A percentile compares a stretch with the other conserved stretches of the same genome.
phyloP scores from a whole-genome alignment of 2,888 invertebrate species.

The Campoletis raptor region DNA sequence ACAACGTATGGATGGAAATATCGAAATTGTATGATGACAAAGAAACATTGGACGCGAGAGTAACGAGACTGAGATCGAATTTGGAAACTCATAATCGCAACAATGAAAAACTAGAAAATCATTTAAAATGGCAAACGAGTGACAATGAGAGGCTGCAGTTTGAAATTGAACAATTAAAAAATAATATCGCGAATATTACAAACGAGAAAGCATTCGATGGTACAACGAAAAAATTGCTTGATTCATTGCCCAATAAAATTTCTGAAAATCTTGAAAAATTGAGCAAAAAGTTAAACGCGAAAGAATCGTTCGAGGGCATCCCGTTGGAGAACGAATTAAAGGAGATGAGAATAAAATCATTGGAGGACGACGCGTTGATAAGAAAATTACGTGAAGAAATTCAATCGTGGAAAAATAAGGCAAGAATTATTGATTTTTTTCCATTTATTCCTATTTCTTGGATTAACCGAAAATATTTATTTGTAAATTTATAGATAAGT shows the following conservation, averaged over 20 bases:
- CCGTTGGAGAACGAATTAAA: slow-evolving; percentile 45
- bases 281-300: slow-evolving; percentile 18
- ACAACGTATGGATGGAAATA: slow-evolving; percentile 68
- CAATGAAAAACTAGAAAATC: slow-evolving; percentile 71
- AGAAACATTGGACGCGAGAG: slow-evolving; percentile 66
- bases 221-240: slow-evolving; percentile 38
- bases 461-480: not conserved
- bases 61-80: slow-evolving; percentile 66
- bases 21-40: slow-evolving; percentile 69
- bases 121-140: slow-evolving; percentile 63
- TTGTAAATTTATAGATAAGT: slow-evolving; percentile 4
- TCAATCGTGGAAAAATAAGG: slow-evolving; percentile 56
- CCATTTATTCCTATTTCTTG: not conserved
- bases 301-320: not conserved
- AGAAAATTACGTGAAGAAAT: slow-evolving; percentile 53
- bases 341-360: slow-evolving; percentile 53
- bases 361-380: slow-evolving; percentile 53
- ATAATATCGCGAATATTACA: slow-evolving; percentile 63
- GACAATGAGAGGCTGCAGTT: slow-evolving; percentile 71
- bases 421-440: not conserved
- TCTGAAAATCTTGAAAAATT: slow-evolving; percentile 48
- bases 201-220: slow-evolving; percentile 24
- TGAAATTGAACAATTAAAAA: slow-evolving; percentile 59
- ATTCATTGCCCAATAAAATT: slow-evolving; percentile 53
- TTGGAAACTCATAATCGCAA: slow-evolving; percentile 65